Evolutionary conservation across 2,113 vertebrate genomes (phyloP).

Genomic region (Scytalopus superciliaris): DNA sequence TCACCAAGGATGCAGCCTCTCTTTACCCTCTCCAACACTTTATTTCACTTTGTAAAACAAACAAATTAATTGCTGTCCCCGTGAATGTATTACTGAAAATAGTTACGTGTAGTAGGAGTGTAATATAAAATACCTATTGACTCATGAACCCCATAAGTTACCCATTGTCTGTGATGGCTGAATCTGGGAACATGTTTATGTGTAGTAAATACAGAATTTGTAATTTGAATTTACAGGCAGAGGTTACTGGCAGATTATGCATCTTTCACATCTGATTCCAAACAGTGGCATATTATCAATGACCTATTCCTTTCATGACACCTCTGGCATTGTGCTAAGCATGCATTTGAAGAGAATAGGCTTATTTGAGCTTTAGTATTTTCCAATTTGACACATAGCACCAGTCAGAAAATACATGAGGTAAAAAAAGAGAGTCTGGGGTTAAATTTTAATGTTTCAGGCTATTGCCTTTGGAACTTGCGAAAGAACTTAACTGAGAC

Average conservation of each 20-base stretch:
- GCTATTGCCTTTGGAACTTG: neutral
- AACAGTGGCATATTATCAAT: neutral
- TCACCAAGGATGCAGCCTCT: neutral
- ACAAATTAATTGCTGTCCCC: accelerated
- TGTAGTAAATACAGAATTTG: neutral
- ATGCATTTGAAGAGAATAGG: neutral
- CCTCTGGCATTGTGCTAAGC: neutral
- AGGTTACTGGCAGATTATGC: neutral
- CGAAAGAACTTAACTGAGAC: neutral
- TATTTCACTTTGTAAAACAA: neutral
- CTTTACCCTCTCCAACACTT: neutral
- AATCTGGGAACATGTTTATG: neutral
- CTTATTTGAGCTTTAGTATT: neutral
- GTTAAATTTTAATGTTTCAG: neutral
- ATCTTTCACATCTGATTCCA: neutral
- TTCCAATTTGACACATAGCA: neutral
- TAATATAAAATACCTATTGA: neutral
- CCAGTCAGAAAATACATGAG: neutral
- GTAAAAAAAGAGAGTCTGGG: accelerated
- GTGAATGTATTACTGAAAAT: neutral
- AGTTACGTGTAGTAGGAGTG: neutral
- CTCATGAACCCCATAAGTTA: neutral
- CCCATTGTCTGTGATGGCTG: neutral
- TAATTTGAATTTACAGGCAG: neutral
- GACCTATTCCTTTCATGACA: neutral